Percentiles rank a stretch among this genome's conserved stretches.
These are phyloP conservation scores for Planiliza haematocheilus DNA, from an alignment of 2,113 vertebrate species.

Conservation along the genomic window DNA sequence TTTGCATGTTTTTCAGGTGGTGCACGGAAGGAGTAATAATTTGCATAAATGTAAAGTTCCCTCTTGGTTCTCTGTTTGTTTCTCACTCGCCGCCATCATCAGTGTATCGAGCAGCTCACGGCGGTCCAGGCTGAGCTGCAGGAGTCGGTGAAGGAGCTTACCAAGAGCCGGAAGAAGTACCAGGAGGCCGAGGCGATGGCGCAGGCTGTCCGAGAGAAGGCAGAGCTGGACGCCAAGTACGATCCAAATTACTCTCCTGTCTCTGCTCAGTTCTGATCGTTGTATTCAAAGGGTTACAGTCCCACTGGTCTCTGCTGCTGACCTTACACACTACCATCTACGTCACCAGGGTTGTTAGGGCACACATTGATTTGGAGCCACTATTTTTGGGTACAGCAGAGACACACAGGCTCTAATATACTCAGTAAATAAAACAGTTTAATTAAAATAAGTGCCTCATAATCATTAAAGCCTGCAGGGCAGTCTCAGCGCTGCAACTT, in stretches of 20 bases:
- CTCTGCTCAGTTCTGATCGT: not conserved
- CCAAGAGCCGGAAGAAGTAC: conserved; percentile 99
- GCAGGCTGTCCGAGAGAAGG: conserved; percentile 95
- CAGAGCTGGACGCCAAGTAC: conserved; percentile 98
- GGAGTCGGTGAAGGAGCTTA: conserved; percentile 97
- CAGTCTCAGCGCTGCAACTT: too few species aligned
- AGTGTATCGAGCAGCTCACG: conserved; percentile 96
- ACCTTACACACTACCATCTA: too few species aligned
- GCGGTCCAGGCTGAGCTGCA: conserved; percentile 95
- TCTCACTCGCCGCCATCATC: conserved; percentile 16
- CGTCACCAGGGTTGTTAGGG: too few species aligned
- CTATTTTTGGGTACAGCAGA: too few species aligned
- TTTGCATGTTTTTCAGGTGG: conserved; percentile 27
- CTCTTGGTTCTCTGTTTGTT: not conserved
- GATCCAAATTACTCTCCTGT: conserved; percentile 42
- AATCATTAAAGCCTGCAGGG: too few species aligned
- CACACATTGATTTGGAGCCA: too few species aligned
- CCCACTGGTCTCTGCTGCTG: too few species aligned
- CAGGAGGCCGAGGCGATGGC: conserved; percentile 98
- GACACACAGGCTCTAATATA: too few species aligned
- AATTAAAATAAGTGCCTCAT: too few species aligned
- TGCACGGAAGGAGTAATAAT: not conserved
- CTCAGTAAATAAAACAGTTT: too few species aligned
- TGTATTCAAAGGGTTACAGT: too few species aligned
- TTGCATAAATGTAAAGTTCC: conserved; percentile 12